Evolutionary conservation across 2,888 invertebrate genomes (phyloP), one percentile per base, ranked within the genome.

Genomic region (Pediacus dermestoides): DNA sequence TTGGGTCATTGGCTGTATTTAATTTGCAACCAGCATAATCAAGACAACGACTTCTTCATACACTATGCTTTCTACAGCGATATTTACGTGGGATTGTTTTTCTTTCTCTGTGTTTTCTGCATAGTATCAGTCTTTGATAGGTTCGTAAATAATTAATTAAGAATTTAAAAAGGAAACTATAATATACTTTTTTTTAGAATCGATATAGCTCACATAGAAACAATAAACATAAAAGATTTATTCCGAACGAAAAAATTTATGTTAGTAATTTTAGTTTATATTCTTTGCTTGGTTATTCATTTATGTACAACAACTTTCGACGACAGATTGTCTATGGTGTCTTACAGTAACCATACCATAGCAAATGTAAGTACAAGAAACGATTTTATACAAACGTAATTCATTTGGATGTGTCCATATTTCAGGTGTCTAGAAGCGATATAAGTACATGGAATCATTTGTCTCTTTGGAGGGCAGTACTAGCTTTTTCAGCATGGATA

Each of bases 381-480:
- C 11, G 13, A 7, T 15, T 21, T 15, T n/a, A n/a, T n/a, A n/a
- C 10, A 9, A 34, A 26, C 8, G 16, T 3, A 31, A 16, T 34
- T 15, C 10, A 12, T 28, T 34, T 21, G 16, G 32, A 23, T 21
- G 46, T 46, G 35, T 36, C 41, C 27, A 37, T 40, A 25, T 27
- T 38, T 36, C 68, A 78, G 78, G 70, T 75, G 2, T 72, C 74
- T 8, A 70, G 70, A 46, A 72, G 71, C 11, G 70, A 76, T 3
- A 72, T 78, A 52, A 73, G 72, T 51, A 74, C 75, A 0, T 80
- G 80, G 80, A 77, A 75, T 1, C 75, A 77, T 46, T 71, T 79
- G 45, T 79, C 79, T 2, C 71, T 78, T 51, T 78, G 78, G 76
- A 70, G 79, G 10, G 75, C 78, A 1, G 70, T 77, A 2, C 64